Base-by-base conservation (phyloP, 2,888 invertebrate species). In the Tribolium freemani region DNA sequence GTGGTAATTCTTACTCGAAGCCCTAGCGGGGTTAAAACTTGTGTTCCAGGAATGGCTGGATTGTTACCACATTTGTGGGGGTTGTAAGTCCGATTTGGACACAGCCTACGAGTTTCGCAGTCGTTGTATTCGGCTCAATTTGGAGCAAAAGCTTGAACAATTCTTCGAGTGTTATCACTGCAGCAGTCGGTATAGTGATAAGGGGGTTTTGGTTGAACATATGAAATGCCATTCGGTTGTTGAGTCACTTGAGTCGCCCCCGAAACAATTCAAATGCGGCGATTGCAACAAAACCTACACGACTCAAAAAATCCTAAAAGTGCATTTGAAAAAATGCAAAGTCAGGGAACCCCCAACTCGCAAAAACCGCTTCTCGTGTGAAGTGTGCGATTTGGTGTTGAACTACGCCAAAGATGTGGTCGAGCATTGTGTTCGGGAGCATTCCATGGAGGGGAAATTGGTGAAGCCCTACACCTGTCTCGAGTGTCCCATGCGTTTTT, bases 401-500 rank as follows among this genome's bases (percentile, higher is more conserved):
- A 71, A 70, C 20, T 75, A 78, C 26, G 71, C 81, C 1, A 82
- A 80, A 72, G 73, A 78, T 16, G 72, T 83, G 6, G 71, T 81
- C 0, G 73, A 79, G 13, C 84, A 84, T 72, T 81, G 80, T 38
- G 69, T 75, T 0, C 74, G 54, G 8, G 67, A 74, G 6, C 84
- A 83, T 69, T 71, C 73, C 8, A 77, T 82, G 72, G 77, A 79
- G 6, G 53, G 70, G 51, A 81, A 81, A 67, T 53, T 67, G 4
- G 75, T 83, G 8, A 82, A 82, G 72, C 83, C 83, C 0, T 83
- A 80, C 72, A 68, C 69, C 5, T 84, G 84, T 72, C 79, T 79
- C 51, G 71, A 77, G 54, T 84, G 84, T 69, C 69, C 75, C 21
- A 81, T 77, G 31, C 75, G 79, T 51, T 83, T 83, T 64, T 72